Evolutionary conservation across 1,140 invertebrate species (phyloP).

Genomic region (Drosophila takahashii): DNA sequence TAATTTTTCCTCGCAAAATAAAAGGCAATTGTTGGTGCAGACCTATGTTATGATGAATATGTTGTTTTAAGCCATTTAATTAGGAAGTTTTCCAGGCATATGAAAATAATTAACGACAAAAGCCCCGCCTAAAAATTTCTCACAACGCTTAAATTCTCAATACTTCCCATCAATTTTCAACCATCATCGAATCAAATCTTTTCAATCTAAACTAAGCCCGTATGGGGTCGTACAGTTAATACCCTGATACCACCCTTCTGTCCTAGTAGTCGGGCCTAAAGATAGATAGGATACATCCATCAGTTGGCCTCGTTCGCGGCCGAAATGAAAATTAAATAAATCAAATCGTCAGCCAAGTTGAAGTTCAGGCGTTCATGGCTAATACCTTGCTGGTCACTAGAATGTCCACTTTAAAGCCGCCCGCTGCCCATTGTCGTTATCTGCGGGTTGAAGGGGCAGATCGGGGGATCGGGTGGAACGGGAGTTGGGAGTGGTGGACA

Average conservation of each 20-base stretch:
- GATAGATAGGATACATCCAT: slow-evolving; percentile 63
- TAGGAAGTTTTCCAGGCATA: background rate
- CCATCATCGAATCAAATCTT: slow-evolving; percentile 20
- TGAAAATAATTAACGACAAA: too few relatives aligned
- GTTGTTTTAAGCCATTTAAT: too few relatives aligned
- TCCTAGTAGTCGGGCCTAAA: slow-evolving; percentile 24
- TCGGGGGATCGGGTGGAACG: background rate
- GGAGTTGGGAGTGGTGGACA: slow-evolving; percentile 12
- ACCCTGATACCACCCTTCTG: slow-evolving; percentile 26
- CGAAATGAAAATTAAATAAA: slow-evolving; percentile 37
- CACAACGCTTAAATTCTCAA: background rate
- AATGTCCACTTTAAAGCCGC: slow-evolving; percentile 74
- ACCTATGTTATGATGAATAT: too few relatives aligned
- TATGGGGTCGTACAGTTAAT: slow-evolving; percentile 33
- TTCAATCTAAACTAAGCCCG: slow-evolving; percentile 46
- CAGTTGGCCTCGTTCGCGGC: slow-evolving; percentile 42
- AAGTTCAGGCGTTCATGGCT: slow-evolving; percentile 68
- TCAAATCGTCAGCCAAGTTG: slow-evolving; percentile 59
- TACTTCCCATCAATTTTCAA: slow-evolving; percentile 30
- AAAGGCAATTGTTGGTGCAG: too few relatives aligned
- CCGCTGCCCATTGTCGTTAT: slow-evolving; percentile 64
- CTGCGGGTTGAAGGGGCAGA: slow-evolving; percentile 4
- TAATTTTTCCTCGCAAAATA: too few relatives aligned
- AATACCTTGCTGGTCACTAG: slow-evolving; percentile 67
- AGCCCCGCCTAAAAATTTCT: background rate